Conservation (phyloP, 2,888 invertebrate genomes). For the Charanyca ferruginea region DNA sequence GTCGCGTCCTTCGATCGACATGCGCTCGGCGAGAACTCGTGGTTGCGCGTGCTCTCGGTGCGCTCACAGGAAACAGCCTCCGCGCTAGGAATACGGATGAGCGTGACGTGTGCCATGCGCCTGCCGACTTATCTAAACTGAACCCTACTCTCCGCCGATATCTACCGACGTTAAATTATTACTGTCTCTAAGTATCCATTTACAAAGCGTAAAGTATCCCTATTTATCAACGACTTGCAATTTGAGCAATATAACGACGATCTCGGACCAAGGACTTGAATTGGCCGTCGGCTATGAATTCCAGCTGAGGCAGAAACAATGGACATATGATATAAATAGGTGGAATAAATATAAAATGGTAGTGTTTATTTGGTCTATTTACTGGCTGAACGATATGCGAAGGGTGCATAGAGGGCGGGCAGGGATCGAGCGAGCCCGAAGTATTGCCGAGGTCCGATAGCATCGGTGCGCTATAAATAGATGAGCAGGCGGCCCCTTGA, state of each 20-base stretch:
- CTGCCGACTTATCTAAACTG: conserved; percentile 72
- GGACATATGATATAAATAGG: conserved; percentile 89
- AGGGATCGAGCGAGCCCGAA: conserved; percentile 82
- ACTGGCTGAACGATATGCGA: conserved; percentile 85
- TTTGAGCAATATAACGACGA: conserved; percentile 81
- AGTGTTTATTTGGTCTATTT: conserved; percentile 87
- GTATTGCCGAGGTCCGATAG: conserved; percentile 82
- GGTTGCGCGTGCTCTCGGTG: conserved; percentile 73
- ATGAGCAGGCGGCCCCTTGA: conserved; percentile 87
- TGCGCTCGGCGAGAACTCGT: conserved; percentile 71
- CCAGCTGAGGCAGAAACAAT: conserved; percentile 85
- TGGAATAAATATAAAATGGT: conserved; percentile 86
- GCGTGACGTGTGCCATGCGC: conserved; percentile 78
- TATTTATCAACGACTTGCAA: conserved; percentile 71
- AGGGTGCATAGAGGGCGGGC: conserved; percentile 87
- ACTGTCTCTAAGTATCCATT: conserved; percentile 66
- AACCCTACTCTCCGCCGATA: conserved; percentile 67
- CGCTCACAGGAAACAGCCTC: conserved; percentile 84
- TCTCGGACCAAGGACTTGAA: conserved; percentile 76
- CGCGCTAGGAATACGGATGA: conserved; percentile 88
- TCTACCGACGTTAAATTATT: conserved; percentile 73
- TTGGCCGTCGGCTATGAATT: conserved; percentile 84
- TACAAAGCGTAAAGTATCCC: conserved; percentile 69
- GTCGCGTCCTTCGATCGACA: conserved; percentile 58
- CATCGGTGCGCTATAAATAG: conserved; percentile 89